Conservation (phyloP, 2,888 invertebrate genomes). For the Plebejus anna region DNA sequence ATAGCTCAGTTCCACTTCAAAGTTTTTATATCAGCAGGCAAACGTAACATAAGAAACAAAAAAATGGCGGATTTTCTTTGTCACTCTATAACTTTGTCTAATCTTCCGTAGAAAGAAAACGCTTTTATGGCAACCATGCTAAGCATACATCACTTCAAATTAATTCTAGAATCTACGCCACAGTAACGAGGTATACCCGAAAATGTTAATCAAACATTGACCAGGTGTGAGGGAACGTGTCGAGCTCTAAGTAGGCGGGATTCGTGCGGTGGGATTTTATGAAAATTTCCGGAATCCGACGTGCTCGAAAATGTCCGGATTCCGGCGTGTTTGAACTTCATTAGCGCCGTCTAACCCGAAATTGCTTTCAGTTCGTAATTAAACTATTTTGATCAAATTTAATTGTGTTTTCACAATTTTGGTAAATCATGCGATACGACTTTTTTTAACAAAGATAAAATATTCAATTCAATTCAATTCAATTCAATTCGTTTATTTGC, state of each 20-base stretch:
- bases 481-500: no score
- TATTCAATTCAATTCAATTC: no score
- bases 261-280: constrained; percentile 22
- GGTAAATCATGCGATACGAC: no score
- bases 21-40: no score
- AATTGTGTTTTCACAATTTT: not conserved
- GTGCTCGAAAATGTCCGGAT: constrained; percentile 18
- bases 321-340: constrained; percentile 6
- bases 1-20: no score
- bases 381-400: not conserved
- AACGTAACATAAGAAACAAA: no score
- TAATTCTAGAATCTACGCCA: not conserved
- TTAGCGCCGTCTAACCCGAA: constrained; percentile 12
- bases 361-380: constrained; percentile 9
- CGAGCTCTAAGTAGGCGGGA: constrained; percentile 3
- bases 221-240: constrained; percentile 18
- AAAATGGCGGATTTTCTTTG: no score
- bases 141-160: not conserved
- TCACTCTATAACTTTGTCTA: no score
- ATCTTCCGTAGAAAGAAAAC: no score
- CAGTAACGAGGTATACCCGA: not conserved
- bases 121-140: no score
- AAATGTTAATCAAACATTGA: constrained; percentile 25
- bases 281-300: constrained; percentile 3
- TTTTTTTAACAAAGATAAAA: no score